Evolutionary conservation across 2,888 invertebrate genomes (phyloP).

Genomic region (Coleophora flavipennella): DNA sequence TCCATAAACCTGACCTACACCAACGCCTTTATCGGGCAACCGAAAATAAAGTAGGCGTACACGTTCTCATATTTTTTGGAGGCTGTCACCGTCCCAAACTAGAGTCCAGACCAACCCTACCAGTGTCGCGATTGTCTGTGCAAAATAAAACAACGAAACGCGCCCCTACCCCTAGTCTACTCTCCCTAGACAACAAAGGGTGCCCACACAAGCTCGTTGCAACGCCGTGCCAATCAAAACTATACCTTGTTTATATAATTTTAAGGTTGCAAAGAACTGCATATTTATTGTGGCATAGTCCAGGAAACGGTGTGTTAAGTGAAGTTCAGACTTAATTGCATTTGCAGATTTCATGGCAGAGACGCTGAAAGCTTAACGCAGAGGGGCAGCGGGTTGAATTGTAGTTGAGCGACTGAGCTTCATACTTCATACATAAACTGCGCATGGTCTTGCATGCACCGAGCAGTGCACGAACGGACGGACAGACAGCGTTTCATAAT

Average conservation of each 20-base stretch:
- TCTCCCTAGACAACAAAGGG: conserved; percentile 67
- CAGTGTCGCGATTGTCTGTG: conserved; percentile 28
- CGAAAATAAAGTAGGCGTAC: too few relatives aligned
- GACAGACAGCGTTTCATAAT: too few relatives aligned
- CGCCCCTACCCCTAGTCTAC: conserved; percentile 50
- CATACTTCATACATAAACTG: too few relatives aligned
- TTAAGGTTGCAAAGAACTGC: conserved; percentile 18
- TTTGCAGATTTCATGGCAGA: conserved; percentile 56
- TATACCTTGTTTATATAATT: conserved; percentile 10
- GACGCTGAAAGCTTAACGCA: conserved; percentile 19
- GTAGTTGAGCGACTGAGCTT: too few relatives aligned
- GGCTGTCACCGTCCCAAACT: too few relatives aligned
- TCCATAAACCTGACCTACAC: too few relatives aligned
- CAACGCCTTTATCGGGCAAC: too few relatives aligned
- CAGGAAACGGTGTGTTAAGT: conserved; percentile 61
- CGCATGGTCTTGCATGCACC: too few relatives aligned
- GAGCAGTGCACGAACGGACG: too few relatives aligned
- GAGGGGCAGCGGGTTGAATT: too few relatives aligned
- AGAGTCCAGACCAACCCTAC: conserved; percentile 14
- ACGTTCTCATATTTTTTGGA: too few relatives aligned
- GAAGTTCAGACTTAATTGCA: conserved; percentile 60
- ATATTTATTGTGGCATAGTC: conserved; percentile 10
- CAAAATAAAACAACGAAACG: conserved; percentile 58
- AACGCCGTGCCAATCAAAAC: conserved; percentile 16
- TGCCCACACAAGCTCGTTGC: conserved; percentile 34